A percentile compares a stretch with the other conserved stretches of the same genome.
phyloP scores from a whole-genome alignment of 2,888 invertebrate genomes.

The Aporophyla nigra region DNA sequence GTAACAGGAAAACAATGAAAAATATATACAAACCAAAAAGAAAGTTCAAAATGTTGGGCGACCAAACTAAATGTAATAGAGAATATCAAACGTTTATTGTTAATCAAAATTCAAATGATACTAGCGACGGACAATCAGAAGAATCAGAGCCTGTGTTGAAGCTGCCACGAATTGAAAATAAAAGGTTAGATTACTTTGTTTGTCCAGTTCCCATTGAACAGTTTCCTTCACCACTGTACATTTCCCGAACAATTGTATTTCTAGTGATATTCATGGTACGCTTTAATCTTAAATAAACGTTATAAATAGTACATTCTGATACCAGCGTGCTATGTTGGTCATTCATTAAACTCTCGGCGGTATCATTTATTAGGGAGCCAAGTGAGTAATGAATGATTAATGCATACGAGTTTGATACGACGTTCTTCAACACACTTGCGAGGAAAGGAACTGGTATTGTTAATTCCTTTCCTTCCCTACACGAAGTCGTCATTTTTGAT shows the following conservation, averaged over 20 bases:
- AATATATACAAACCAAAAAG: slow-evolving; percentile 78
- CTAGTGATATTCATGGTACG: background rate
- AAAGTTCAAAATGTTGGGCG: slow-evolving; percentile 79
- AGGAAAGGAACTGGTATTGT: too few species aligned
- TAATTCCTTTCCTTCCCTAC: too few species aligned
- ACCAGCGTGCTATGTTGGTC: too few species aligned
- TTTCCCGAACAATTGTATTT: background rate
- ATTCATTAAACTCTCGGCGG: too few species aligned
- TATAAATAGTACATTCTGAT: background rate
- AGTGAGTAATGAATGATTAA: too few species aligned
- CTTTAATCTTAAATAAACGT: background rate
- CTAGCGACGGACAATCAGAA: slow-evolving; percentile 81
- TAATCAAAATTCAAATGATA: slow-evolving; percentile 75
- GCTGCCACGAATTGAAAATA: slow-evolving; percentile 85
- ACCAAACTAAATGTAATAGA: slow-evolving; percentile 77
- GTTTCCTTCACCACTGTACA: slow-evolving; percentile 14
- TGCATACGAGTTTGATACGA: too few species aligned
- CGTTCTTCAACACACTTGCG: too few species aligned
- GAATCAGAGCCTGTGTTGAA: slow-evolving; percentile 85
- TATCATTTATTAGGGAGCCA: too few species aligned
- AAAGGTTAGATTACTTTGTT: slow-evolving; percentile 81
- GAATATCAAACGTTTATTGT: slow-evolving; percentile 84
- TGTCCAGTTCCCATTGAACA: slow-evolving; percentile 34
- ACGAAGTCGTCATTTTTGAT: too few species aligned
- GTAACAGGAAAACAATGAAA: slow-evolving; percentile 77